These are phyloP conservation scores for Rosalia funebris DNA, from an alignment of 2,888 invertebrate species.

Conservation along the genomic window DNA sequence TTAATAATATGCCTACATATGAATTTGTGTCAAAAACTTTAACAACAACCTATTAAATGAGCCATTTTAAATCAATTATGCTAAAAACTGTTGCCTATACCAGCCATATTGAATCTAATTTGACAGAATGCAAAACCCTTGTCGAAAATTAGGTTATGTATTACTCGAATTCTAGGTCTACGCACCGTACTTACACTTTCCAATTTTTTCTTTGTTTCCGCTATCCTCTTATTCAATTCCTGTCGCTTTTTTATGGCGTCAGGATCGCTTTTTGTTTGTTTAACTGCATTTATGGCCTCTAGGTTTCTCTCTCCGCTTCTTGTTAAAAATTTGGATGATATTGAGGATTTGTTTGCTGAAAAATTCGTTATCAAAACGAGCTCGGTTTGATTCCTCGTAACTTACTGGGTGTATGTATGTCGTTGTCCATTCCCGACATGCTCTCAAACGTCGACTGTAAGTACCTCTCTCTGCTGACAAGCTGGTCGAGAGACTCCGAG, in stretches of 20 bases:
- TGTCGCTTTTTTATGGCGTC: constrained; percentile 76
- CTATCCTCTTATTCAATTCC: constrained; percentile 82
- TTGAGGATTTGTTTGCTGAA: constrained; percentile 68
- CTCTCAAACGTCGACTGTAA: constrained; percentile 77
- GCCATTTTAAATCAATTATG: no score
- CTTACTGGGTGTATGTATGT: constrained; percentile 46
- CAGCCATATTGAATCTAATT: no score
- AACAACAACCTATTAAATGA: no score
- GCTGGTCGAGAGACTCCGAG: constrained; percentile 73
- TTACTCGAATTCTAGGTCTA: neutral
- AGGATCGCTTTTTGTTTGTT: constrained; percentile 69
- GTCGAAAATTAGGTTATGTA: neutral
- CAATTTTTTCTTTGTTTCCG: constrained; percentile 85
- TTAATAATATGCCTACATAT: no score
- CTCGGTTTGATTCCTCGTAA: no score
- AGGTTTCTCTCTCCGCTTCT: constrained; percentile 61
- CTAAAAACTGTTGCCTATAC: no score
- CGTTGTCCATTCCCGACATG: constrained; percentile 72
- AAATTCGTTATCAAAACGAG: no score
- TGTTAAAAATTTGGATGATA: constrained; percentile 70
- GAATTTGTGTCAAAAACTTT: no score
- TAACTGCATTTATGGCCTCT: constrained; percentile 68
- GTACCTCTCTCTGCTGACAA: constrained; percentile 71
- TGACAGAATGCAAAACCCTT: no score
- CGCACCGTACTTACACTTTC: constrained; percentile 91